A percentile compares a stretch with the other conserved stretches of the same genome.
Evolutionary conservation across 2,888 invertebrate genomes (phyloP).

Genomic region (Lagria hirta): DNA sequence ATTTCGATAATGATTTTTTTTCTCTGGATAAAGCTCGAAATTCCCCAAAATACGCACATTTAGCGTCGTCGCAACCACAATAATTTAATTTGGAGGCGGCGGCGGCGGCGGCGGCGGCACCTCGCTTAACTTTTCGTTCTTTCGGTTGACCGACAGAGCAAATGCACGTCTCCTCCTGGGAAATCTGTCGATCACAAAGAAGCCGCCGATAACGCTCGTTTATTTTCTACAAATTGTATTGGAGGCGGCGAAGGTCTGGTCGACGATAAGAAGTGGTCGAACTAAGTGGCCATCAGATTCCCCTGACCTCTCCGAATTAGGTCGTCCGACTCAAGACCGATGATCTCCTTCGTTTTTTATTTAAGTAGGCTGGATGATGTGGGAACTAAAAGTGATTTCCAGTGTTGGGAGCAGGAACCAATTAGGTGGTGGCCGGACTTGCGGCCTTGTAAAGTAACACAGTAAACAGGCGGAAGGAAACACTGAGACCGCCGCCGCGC

Average conservation of each 20-base stretch:
- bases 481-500: slow-evolving; percentile 25
- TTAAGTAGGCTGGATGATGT: neutral
- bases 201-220: slow-evolving; percentile 41
- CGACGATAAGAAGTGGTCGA: slow-evolving; percentile 10
- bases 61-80: too few species aligned
- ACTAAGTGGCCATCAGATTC: slow-evolving; percentile 34
- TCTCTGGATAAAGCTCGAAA: too few species aligned
- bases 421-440: slow-evolving; percentile 40
- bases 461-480: slow-evolving; percentile 34
- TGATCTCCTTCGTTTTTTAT: too few species aligned
- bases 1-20: too few species aligned
- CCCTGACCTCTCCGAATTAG: slow-evolving; percentile 27
- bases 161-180: slow-evolving; percentile 39
- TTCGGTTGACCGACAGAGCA: too few species aligned
- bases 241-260: too few species aligned
- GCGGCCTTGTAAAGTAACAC: slow-evolving; percentile 27
- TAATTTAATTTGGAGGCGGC: too few species aligned
- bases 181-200: slow-evolving; percentile 48
- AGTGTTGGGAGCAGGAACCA: slow-evolving; percentile 37
- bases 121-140: too few species aligned
- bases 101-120: too few species aligned
- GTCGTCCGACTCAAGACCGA: neutral
- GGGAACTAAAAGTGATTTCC: slow-evolving; percentile 17
- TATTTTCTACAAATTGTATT: slow-evolving; percentile 51
- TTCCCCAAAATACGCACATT: too few species aligned